Evolutionary conservation across 23 tunicate genomes (phyloP), one percentile per base, ranked within the genome.

Genomic region (Clavelina lepadiformis): DNA sequence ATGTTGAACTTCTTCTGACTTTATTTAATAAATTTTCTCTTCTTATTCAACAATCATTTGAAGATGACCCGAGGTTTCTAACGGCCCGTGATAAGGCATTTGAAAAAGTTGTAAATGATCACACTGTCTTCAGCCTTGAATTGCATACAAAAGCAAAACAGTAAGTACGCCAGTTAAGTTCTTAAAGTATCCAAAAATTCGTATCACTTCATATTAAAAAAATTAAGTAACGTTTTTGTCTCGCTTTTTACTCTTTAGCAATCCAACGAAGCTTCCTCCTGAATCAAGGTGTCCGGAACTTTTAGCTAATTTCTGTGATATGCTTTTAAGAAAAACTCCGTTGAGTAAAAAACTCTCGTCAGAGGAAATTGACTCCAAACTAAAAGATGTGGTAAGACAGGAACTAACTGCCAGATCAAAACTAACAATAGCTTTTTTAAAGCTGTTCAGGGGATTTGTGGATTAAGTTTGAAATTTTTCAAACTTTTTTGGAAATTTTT

Each of bases 261-360:
- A 67, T 28, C 61, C 95, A n/a, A 54, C 68, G 27, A 86, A 77
- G 72, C 73, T 86, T 32, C 95, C 85, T 33, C 85, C 95, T 22
- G 95, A 86, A 63, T 86, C 95, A 51, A 56, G 95, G 51, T 86
- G 95, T 68, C 96, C 96, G 4, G 96, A 88, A 61, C 68, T 88
- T 62, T 82, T 88, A 31, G 96, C 96, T 0, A 88, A 79, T 59
- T 80, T 73, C 73, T 79, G 87, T 51, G 96, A 88, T 65, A 80
- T 79, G 87, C 78, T 88, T 31, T 52, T 88, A 22, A 46, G 96
- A 27, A 88, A 88, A 56, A 88, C 86, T 5, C 82, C 96, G 6
- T 26, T 88, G 61, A 79, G 87, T 53, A 79, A 80, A 46, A 88
- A 80, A 51, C 38, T 79, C 20, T 61, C 86, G 11, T 35, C 86